Base-by-base conservation (phyloP, 2,888 invertebrate genomes). In the Ellobium chinense region DNA sequence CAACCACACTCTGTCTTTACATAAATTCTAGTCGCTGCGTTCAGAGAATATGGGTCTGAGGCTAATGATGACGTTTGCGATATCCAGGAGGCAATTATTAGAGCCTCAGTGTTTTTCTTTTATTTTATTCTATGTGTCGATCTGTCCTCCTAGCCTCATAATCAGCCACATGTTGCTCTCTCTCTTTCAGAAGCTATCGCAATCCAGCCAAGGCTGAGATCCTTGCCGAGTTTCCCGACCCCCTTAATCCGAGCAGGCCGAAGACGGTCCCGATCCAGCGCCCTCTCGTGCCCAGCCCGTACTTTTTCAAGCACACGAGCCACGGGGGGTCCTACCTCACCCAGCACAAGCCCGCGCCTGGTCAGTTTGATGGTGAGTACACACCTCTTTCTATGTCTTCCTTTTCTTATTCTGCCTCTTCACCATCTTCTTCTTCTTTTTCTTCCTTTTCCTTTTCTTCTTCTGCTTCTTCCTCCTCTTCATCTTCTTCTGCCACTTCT, bases 141-240 rank as follows among this genome's bases (percentile, higher is more conserved):
- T 14, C n/a, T 31, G 34, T n/a, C 18, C 21, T 24, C 31, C 31
- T 68, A 36, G 4, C n/a, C 18, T 69, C 4, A 24, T 1, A 39
- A 37, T n/a, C 46, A 12, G n/a, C 34, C 54, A 56, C 46, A 2
- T 9, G 9, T 31, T 60, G 34, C 34, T 27, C 60, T 70, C 21
- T 82, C 31, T 73, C 37, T 72, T 27, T 58, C 83, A 90, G 90
- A 79, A 89, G 89, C 81, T 90, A 90, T 84, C 82, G 89, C 72
- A 90, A 90, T 79, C 90, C 90, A 0, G 88, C 87, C 63, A 85
- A 85, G 74, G 90, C 90, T 1, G 88, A 89, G 81, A 86, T 90
- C 37, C 78, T 88, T 69, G 88, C 89, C 24, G 86, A 87, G 72
- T 90, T 90, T 81, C 81, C 85, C 18, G 84, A 87, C 36, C 75